Conservation (phyloP, 2,797 vertebrate species). For the Agapornis canus region DNA sequence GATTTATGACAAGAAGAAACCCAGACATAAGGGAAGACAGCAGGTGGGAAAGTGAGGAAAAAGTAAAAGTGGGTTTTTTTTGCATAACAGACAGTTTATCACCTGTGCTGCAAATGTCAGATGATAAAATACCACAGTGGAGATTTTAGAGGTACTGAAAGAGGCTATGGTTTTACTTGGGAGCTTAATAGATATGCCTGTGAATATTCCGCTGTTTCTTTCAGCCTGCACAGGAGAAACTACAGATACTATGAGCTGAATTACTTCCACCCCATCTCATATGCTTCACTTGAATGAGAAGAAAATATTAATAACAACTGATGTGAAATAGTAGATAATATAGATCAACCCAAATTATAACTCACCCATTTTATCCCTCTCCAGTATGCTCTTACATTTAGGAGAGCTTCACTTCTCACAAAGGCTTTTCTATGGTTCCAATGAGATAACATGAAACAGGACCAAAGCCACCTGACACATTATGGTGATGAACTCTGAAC, state of each 20-base stretch:
- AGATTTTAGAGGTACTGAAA: neutral
- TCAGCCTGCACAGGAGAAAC: neutral
- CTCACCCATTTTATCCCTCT: neutral
- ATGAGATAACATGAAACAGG: neutral
- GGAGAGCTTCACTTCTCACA: rapidly evolving
- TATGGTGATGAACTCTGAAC: neutral
- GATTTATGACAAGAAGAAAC: neutral
- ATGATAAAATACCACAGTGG: neutral
- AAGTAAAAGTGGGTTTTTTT: rapidly evolving
- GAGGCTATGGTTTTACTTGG: neutral
- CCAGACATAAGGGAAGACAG: neutral
- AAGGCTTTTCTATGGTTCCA: neutral
- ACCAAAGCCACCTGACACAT: neutral
- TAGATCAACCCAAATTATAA: neutral
- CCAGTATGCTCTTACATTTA: rapidly evolving
- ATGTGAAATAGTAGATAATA: neutral
- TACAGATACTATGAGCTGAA: neutral
- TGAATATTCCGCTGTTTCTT: neutral
- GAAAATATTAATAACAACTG: neutral
- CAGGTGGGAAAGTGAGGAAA: neutral
- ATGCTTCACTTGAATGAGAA: neutral
- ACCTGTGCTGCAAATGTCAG: neutral
- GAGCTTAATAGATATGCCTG: rapidly evolving
- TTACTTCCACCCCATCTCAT: neutral
- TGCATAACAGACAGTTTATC: neutral